Base-by-base conservation (phyloP, 2,888 invertebrate genomes). In the Frankliniella fusca region DNA sequence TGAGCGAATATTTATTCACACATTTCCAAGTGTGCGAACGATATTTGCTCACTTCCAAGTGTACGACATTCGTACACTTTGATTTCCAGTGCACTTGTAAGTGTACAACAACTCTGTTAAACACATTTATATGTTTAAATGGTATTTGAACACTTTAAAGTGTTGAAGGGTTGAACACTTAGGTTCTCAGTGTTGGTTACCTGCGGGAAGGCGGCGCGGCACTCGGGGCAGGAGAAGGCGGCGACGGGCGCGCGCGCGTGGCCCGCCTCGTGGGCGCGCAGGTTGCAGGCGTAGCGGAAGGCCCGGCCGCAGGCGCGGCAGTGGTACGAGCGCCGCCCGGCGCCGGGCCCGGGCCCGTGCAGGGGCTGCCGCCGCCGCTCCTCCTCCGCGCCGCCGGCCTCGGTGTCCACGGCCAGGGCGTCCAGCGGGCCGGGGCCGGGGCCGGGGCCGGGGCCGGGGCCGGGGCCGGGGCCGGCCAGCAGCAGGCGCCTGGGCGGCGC, bases 251-350 rank as follows among this genome's bases (percentile, higher is more conserved):
- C 70, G 70, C 70, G 70, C 11, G 27, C 70, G 70, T 76, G 70
- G 11, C 8, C 23, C 8, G 70, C 23, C 27, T 8, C 27, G 70
- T 76, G 70, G 2, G 70, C 70, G 70, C 27, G 70, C 23, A 76
- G 70, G 70, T 76, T 76, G 70, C 70, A 76, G 27, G 70, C 70
- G 70, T 76, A 76, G 70, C 70, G 70, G 70, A 76, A 76, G 70
- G 70, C 70, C 9, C 70, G 70, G 70, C 70, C 70, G 70, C 70
- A 76, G 11, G 70, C 23, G 23, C 23, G 23, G 70, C 70, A 76
- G 70, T 76, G 70, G 70, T 76, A 76, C 11, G 70, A 27, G 18
- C 54, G 54, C 54, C 54, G 54, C 54, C 38, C 38, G 38, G 38
- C 3, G 3, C 15, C 54, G 54, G 54, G 2, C 3, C 54, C 54